These are phyloP conservation scores for Lycocerus yunnanus DNA, from an alignment of 2,888 invertebrate genomes.

Conservation along the genomic window DNA sequence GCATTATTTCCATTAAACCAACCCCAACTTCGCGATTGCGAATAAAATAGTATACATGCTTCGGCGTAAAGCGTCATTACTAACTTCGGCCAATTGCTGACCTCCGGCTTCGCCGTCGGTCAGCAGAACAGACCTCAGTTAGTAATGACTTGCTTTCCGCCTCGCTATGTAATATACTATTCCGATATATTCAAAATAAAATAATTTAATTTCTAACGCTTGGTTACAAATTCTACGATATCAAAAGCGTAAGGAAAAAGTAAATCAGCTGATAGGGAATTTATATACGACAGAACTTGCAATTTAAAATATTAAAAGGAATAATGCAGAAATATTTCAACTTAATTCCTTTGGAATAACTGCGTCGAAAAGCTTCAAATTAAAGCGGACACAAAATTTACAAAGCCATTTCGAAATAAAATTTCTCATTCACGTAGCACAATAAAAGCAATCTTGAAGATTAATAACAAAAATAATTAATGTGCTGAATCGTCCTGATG, in stretches of 20 bases:
- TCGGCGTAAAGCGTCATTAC: no score
- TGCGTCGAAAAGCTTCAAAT: neutral
- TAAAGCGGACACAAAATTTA: neutral
- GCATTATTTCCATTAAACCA: no score
- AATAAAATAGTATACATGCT: no score
- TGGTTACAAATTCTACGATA: neutral
- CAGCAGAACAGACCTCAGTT: no score
- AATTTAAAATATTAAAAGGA: neutral
- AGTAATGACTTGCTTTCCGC: no score
- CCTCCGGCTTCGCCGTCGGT: no score
- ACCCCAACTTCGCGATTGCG: no score
- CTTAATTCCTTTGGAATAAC: neutral
- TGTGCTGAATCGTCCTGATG: neutral
- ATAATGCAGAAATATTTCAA: neutral
- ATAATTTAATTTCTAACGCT: no score
- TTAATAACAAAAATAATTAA: neutral
- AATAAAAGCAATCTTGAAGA: neutral
- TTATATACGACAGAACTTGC: neutral
- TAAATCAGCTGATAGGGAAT: neutral
- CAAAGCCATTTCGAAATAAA: neutral
- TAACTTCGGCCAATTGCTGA: no score
- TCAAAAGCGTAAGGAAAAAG: neutral
- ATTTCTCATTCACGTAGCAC: neutral
- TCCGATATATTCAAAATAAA: no score
- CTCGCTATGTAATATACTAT: no score